These are phyloP conservation scores for Lepidotrigona ventralis DNA, from an alignment of 1,140 invertebrate genomes.

Conservation along the genomic window DNA sequence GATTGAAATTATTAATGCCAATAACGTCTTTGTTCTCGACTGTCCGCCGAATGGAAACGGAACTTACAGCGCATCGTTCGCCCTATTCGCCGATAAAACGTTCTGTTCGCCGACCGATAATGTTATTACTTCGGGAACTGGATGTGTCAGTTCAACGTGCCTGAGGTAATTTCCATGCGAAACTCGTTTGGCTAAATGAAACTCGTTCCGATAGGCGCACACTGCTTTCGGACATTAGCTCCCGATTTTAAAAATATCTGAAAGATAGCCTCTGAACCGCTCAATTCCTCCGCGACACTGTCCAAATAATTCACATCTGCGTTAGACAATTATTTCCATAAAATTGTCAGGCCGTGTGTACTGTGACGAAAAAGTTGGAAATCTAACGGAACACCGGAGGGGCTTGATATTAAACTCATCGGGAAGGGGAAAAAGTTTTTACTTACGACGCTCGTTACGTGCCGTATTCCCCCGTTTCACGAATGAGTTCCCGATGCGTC, in stretches of 20 bases:
- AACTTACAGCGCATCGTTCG: background rate
- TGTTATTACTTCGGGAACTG: background rate
- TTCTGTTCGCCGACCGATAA: conserved; percentile 7
- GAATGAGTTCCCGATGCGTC: conserved; percentile 40
- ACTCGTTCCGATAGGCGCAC: background rate
- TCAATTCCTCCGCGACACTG: too few species aligned
- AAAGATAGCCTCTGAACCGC: background rate
- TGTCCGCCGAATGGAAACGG: background rate
- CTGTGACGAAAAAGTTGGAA: conserved; percentile 34
- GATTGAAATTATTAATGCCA: conserved; percentile 41
- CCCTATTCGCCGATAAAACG: conserved; percentile 5
- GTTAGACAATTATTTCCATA: too few species aligned
- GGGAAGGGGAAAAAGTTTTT: conserved; percentile 41
- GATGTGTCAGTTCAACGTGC: background rate
- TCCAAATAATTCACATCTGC: too few species aligned
- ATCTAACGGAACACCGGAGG: background rate
- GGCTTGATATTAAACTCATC: conserved; percentile 29
- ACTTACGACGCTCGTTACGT: conserved; percentile 43
- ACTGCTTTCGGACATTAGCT: background rate
- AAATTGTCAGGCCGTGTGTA: too few species aligned
- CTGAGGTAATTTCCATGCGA: background rate
- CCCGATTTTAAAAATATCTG: background rate
- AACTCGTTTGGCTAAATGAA: background rate
- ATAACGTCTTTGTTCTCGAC: conserved; percentile 35
- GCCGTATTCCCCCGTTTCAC: conserved; percentile 36